Conservation (phyloP, 1,140 invertebrate species). For the Brachionus plicatilis region DNA sequence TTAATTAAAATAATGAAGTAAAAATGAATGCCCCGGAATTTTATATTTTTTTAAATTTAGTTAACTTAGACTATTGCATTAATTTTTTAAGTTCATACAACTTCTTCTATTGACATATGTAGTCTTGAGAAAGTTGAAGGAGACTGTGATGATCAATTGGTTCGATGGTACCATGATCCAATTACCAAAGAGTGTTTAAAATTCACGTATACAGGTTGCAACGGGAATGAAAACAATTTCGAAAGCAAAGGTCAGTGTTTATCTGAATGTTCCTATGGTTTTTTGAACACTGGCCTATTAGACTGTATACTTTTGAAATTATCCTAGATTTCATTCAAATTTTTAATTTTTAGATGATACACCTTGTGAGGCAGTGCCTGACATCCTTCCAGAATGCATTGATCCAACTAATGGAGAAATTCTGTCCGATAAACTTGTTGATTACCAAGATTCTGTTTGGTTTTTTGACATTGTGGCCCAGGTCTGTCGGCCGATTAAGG, state of each 20-base stretch:
- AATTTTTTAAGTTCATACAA: not conserved
- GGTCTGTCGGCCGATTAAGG: not conserved
- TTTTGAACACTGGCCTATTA: not conserved
- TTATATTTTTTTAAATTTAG: too few relatives aligned
- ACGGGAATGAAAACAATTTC: slow-evolving; percentile 36
- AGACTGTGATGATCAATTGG: slow-evolving; percentile 64
- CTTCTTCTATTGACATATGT: slow-evolving; percentile 63
- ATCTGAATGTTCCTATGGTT: slow-evolving; percentile 1
- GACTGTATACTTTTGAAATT: not conserved
- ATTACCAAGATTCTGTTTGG: not conserved
- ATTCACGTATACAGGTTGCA: slow-evolving; percentile 73
- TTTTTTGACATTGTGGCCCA: not conserved
- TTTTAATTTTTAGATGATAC: not conserved
- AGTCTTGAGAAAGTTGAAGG: slow-evolving; percentile 69
- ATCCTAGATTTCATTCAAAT: not conserved
- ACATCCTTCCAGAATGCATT: not conserved
- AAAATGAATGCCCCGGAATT: too few relatives aligned
- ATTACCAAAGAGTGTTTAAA: slow-evolving; percentile 79
- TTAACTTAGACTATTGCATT: not conserved
- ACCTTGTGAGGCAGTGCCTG: not conserved
- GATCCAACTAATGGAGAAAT: not conserved
- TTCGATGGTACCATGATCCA: slow-evolving; percentile 79
- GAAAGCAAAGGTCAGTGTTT: not conserved
- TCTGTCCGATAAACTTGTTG: not conserved
- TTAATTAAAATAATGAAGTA: too few relatives aligned